Evolutionary conservation across 2,113 vertebrate genomes (phyloP).

Genomic region (Oceanites oceanicus): DNA sequence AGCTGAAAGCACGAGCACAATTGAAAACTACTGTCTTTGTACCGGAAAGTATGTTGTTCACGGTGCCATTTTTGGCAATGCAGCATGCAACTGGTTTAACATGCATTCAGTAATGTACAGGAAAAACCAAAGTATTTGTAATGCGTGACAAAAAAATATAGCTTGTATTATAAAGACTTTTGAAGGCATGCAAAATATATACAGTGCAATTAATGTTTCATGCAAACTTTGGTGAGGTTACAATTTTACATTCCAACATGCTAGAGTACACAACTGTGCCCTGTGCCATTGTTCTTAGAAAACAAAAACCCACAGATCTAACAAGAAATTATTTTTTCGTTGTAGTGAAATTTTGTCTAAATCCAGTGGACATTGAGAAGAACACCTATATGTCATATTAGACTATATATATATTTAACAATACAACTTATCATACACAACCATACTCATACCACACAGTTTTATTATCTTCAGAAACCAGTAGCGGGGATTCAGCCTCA

Average conservation of each 20-base stretch:
- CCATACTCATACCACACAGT: slow-evolving; percentile 98
- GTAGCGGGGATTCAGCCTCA: slow-evolving; percentile 69
- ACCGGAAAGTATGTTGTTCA: neutral
- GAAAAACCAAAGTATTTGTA: neutral
- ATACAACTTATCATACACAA: slow-evolving; percentile 81
- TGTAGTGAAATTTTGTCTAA: slow-evolving; percentile 15
- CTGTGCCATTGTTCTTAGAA: neutral
- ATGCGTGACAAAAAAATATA: slow-evolving; percentile 47
- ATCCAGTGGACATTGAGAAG: neutral
- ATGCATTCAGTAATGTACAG: slow-evolving; percentile 61
- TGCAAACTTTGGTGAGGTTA: slow-evolving; percentile 74
- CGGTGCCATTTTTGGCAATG: neutral
- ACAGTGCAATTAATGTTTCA: slow-evolving; percentile 73
- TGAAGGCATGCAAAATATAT: slow-evolving; percentile 72
- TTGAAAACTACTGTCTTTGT: neutral
- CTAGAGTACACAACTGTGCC: slow-evolving; percentile 19
- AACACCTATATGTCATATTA: neutral
- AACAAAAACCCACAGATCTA: neutral
- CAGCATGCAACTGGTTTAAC: slow-evolving; percentile 68
- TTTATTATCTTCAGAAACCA: slow-evolving; percentile 88
- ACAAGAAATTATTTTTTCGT: neutral
- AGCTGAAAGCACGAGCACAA: neutral
- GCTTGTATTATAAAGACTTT: slow-evolving; percentile 42
- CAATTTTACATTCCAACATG: slow-evolving; percentile 69
- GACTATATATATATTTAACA: neutral